Evolutionary conservation across 1,140 invertebrate genomes (phyloP), one percentile per base, ranked within the genome.

Genomic region (Bombus waltoni): DNA sequence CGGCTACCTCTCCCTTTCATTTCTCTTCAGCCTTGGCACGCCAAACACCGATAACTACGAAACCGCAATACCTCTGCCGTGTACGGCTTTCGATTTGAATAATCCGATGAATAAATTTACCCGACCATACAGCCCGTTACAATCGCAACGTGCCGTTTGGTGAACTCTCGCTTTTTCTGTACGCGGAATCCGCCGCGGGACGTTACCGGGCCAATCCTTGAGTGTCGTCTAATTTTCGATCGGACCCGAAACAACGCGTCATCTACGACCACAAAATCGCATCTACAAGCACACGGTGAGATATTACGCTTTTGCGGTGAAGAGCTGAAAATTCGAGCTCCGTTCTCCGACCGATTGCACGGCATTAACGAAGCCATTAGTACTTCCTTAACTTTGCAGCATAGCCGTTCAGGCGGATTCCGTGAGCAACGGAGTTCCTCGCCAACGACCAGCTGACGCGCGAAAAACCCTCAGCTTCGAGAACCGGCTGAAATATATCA

Each of bases 281-380:
- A n/a, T 59, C 25, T 8, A 22, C 18, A 53, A 8, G 47, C 18
- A 22, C 5, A 59, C 57, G 11, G 44, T 42, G 28, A 53, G 42
- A 81, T 73, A 83, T 84, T 75, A 84, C 76, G 75, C 38, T 70
- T 35, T 35, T 59, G 81, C 66, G 71, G 42, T 3, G 71, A 32
- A 66, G 38, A 40, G 80, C 38, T 87, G 71, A 65, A 89, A 76
- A 87, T 74, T 87, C 78, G 44, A 75, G 74, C 86, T 70, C 59
- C 80, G 80, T 87, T 87, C 73, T 75, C 59, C 53, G 70, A 53
- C 13, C 82, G 75, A 89, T 83, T 83, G 71, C 28, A 22, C 40
- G 73, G 57, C 79, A 88, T 90, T 86, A 88, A 86, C 89, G 89
- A 79, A 81, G 73, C 81, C 87, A 83, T 90, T 91, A 87, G 87